Conservation (phyloP, 2,797 vertebrate species). For the Gymnocypris eckloni region DNA sequence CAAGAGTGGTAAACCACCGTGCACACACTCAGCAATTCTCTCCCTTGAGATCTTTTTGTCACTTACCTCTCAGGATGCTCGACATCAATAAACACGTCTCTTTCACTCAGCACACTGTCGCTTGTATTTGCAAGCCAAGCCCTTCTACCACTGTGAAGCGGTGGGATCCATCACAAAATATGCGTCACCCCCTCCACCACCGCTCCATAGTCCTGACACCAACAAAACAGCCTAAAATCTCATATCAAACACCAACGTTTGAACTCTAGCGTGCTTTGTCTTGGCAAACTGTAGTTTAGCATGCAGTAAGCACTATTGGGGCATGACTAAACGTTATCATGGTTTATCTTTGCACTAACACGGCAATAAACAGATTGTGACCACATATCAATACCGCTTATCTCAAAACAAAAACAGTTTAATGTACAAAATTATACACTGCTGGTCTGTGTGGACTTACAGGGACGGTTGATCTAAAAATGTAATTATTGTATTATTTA, state of each 20-base stretch:
- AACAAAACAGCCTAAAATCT: conserved; percentile 37
- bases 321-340: conserved; percentile 20
- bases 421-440: neutral
- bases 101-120: conserved; percentile 37
- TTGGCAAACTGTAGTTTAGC: conserved; percentile 18
- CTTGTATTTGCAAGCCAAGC: conserved; percentile 42
- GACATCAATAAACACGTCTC: conserved; percentile 42
- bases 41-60: conserved; percentile 46
- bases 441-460: neutral
- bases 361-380: neutral
- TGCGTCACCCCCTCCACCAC: neutral
- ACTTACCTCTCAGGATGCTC: conserved; percentile 35
- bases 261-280: conserved; percentile 22
- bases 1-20: neutral
- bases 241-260: conserved; percentile 8
- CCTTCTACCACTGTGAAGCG: conserved; percentile 40
- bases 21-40: neutral
- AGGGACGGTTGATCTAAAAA: neutral
- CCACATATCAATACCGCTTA: neutral
- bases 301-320: conserved; percentile 2
- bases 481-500: neutral
- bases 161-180: conserved; percentile 49
- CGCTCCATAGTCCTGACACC: conserved; percentile 26
- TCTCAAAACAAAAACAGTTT: conserved; percentile 1
- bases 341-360: neutral